A percentile compares a stretch with the other conserved stretches of the same genome.
Conservation (phyloP, 2,888 invertebrate species). For the Camptogramma bilineatum region DNA sequence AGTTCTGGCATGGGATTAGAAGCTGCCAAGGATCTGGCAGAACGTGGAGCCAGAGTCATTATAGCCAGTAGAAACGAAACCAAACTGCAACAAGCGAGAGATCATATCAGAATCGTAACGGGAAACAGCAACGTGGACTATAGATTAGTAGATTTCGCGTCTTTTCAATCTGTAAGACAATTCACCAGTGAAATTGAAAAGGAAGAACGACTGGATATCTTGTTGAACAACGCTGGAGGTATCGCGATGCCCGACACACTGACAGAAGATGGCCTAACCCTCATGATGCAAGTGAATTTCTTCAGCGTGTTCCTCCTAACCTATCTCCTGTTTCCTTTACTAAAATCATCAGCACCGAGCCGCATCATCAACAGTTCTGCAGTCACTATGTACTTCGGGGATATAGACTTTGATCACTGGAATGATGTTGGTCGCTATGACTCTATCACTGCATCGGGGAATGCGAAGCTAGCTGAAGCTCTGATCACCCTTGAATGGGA, state of each 20-base stretch:
- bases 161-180: constrained; percentile 79
- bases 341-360: constrained; percentile 85
- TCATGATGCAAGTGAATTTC: constrained; percentile 89
- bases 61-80: constrained; percentile 87
- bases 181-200: constrained; percentile 86
- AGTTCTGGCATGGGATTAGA: constrained; percentile 93
- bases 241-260: constrained; percentile 66
- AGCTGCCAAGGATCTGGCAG: constrained; percentile 88
- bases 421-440: constrained; percentile 67
- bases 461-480: constrained; percentile 86
- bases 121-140: constrained; percentile 88
- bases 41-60: constrained; percentile 87
- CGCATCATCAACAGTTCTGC: constrained; percentile 87
- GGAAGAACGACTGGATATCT: constrained; percentile 83
- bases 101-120: constrained; percentile 88
- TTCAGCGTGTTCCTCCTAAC: constrained; percentile 91
- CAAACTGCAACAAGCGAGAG: constrained; percentile 88
- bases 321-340: constrained; percentile 83
- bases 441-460: constrained; percentile 58
- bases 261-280: constrained; percentile 87
- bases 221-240: constrained; percentile 88
- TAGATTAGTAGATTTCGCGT: constrained; percentile 79
- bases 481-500: constrained; percentile 87
- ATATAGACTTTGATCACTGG: constrained; percentile 69
- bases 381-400: constrained; percentile 78